Base-by-base conservation (phyloP, 1,140 invertebrate species). In the Kradibia gibbosae region DNA sequence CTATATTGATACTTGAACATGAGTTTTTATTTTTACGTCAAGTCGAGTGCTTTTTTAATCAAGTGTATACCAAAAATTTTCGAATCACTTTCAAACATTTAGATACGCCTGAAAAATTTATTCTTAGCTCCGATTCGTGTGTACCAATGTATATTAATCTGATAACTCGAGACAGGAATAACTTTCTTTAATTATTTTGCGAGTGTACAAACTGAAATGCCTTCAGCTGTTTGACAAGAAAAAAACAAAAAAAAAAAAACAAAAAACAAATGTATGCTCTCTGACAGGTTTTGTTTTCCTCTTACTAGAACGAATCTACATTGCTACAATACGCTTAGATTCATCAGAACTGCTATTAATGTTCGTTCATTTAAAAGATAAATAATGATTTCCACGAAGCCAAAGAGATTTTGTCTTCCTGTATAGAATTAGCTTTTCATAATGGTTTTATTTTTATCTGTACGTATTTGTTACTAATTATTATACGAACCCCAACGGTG, bases 111-210 rank as follows among this genome's bases (percentile, higher is more conserved):
- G 34, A 67, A 39, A 67, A 20, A 8, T 65, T 77, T 77, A 77
- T 78, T 78, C 71, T 78, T 78, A 78, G 76, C 28, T 36, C 20
- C 20, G 60, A 75, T n/a, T n/a, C n/a, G n/a, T n/a, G n/a, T n/a
- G n/a, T 65, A 77, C 53, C 48, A 65, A 39, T 65, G 25, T 60
- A 22, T 71, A 78, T 78, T 45, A 50, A 72, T 50, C 34, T 53
- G 50, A 60, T 60, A 79, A 72, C 72, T 78, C 39, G 57, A 71
- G 42, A 28, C 42, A 31, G 48, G 25, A 71, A 71, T 71, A 71
- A 48, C 42, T 71, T 48, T 71, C 39, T 71, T 71, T 13, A 4
- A 71, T n/a, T 48, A 48, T 71, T 71, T 48, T 48, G 22, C 25
- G 31, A 28, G 42, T 48, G 31, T 71, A 17, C 20, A 48, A 31